Evolutionary conservation across 2,888 invertebrate species (phyloP).

Genomic region (Brachyptera risi): DNA sequence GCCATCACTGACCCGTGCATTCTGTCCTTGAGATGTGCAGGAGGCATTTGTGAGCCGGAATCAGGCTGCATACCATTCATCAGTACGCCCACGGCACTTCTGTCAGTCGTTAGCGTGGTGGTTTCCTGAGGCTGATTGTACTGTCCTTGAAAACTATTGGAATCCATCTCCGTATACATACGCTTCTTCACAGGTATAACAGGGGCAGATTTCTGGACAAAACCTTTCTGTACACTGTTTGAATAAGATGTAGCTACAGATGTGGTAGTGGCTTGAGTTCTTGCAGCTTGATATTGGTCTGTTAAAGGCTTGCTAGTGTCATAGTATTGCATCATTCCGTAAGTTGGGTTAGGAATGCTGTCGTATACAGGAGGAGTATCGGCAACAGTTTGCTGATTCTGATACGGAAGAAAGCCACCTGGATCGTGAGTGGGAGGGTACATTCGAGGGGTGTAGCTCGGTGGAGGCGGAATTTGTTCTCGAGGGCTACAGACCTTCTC

Average conservation of each 20-base stretch:
- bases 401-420: conserved; percentile 26
- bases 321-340: conserved; percentile 46
- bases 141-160: background rate
- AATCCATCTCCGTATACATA: conserved; percentile 51
- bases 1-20: background rate
- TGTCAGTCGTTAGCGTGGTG: background rate
- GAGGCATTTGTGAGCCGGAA: background rate
- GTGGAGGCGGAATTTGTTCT: conserved; percentile 28
- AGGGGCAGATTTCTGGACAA: conserved; percentile 41
- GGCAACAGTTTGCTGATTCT: background rate
- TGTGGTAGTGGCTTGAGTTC: conserved; percentile 19
- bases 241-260: background rate
- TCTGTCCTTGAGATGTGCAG: background rate
- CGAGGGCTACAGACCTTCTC: conserved; percentile 34
- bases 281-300: conserved; percentile 45
- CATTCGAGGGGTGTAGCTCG: conserved; percentile 25
- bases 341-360: conserved; percentile 15
- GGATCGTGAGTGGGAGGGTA: conserved; percentile 28
- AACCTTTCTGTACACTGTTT: background rate
- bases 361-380: conserved; percentile 22
- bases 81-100: background rate
- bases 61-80: background rate
- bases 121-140: background rate
- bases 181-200: conserved; percentile 63
- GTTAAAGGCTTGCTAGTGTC: conserved; percentile 57